Base-by-base conservation (phyloP, 2,888 invertebrate species). In the Rutpela maculata region DNA sequence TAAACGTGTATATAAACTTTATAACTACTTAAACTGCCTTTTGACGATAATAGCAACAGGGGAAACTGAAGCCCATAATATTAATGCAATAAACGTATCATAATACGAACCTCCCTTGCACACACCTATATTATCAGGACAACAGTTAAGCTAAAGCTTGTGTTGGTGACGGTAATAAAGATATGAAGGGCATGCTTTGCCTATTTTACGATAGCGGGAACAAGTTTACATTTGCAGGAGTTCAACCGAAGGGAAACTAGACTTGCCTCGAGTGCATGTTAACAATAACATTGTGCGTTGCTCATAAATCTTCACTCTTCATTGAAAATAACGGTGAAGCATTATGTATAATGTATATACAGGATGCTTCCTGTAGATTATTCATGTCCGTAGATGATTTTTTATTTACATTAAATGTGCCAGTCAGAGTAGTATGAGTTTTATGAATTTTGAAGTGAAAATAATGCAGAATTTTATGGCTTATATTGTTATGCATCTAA, bases 1-100 rank as follows among this genome's bases (percentile, higher is more conserved):
- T 43, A 70, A 60, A 17, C 62, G 56, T 74, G 74, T 57, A 56
- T 31, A 68, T 74, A 74, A 74, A 74, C 74, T 74, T 60, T 63
- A 62, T 50, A 74, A 60, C 43, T 74, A 74, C 74, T 67, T 50
- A 67, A 18, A 60, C 65, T 38, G 5, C 56, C 31, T 17, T 17
- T 18, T 15, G 59, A 10, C 59, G 59, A 11, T 10, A 59, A 22
- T 38, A 65, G 43, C 43, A 43, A 65, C 43, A 18, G 43, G 65
- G 43, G 38, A 43, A 50, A 43, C 43, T 18, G 19, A 18, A 59
- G 7, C 4, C 22, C 6, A 62, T 62, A 43, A 60, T 68, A 68
- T 74, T 60, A 59, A 74, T 17, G 60, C 66, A 31, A 60, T 74
- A 63, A 74, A 74, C 35, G 35, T 62, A 31, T 38, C 66, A 68